Evolutionary conservation across 2,113 vertebrate genomes (phyloP), one percentile per base, ranked within the genome.

Genomic region (Cyprinodon tularosa): DNA sequence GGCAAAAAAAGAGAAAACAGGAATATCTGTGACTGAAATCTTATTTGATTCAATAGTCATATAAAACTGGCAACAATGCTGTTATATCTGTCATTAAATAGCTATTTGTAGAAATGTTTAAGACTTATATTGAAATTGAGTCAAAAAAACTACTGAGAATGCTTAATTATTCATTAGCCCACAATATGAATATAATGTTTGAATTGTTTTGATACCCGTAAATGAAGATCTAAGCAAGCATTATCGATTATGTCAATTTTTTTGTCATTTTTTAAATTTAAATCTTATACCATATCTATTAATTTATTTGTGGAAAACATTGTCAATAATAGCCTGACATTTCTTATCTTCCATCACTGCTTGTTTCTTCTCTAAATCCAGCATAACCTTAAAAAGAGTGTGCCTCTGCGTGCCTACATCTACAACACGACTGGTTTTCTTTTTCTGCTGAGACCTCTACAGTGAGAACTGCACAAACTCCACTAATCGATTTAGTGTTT

Each of bases 401-500:
- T 57, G 14, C 50, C 50, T 57, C 50, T 57, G 50, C 17, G 17
- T 57, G 50, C 50, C 2, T 3, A 72, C 38, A 74, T 42, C 64
- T 44, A 11, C 47, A 69, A 50, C 68, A 72, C 57, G 59, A 71
- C 62, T 39, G 53, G 72, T 47, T 68, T 62, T 59, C 4, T 71
- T 42, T 65, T 48, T 74, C 72, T 50, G 50, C 77, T 84, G 83
- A 78, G 74, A 71, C 22, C 22, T 57, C 68, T 71, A 69, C 45
- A 78, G 82, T 45, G 78, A 68, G 63, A 73, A 63, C 40, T 36
- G 74, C 38, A 59, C 71, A 13, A 65, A 80, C 83, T 69, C 72
- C 64, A 53, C 62, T 63, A 4, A 91, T 90, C 82, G 80, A 92
- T 91, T 59, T 40, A 63, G 59, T 67, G 66, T 60, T 72, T 68